Percentiles rank a stretch among this genome's conserved stretches.
Conservation (phyloP, 1,140 invertebrate species). For the Asobara japonica region DNA sequence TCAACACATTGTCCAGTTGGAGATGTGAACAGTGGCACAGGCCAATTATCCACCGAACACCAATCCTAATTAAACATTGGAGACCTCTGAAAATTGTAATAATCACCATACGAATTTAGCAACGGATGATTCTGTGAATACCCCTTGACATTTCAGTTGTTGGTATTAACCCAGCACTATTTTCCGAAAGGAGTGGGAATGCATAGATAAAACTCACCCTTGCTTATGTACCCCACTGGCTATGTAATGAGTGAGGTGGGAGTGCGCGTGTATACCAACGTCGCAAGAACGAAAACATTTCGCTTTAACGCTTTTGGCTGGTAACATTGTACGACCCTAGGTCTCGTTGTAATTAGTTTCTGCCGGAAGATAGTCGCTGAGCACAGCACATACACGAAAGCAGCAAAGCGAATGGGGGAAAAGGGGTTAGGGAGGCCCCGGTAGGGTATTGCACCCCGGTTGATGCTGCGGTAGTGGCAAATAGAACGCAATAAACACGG, state of each 20-base stretch:
- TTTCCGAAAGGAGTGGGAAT: neutral
- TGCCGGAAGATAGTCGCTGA: slow-evolving; percentile 26
- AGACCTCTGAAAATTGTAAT: neutral
- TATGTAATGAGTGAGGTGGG: slow-evolving; percentile 3
- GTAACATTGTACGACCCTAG: slow-evolving; percentile 18
- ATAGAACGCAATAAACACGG: slow-evolving; percentile 56
- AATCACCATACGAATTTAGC: neutral
- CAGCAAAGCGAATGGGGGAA: neutral
- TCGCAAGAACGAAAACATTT: slow-evolving; percentile 42
- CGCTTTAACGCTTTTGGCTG: slow-evolving; percentile 21
- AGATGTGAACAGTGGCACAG: too few species aligned
- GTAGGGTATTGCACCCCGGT: slow-evolving; percentile 44
- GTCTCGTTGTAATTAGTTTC: slow-evolving; percentile 40
- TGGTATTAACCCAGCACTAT: neutral
- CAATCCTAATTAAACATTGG: too few species aligned
- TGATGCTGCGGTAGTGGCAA: slow-evolving; percentile 48
- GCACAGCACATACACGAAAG: slow-evolving; percentile 29
- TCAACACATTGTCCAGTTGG: too few species aligned
- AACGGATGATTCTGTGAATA: neutral
- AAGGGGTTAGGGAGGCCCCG: neutral
- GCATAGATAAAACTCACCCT: neutral
- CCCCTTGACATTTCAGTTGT: neutral
- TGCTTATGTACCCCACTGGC: neutral
- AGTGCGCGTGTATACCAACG: neutral
- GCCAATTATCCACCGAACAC: too few species aligned